phyloP scores from a whole-genome alignment of 53 echinoderm and acorn worm genomes.

The Hippasteria phrygiana region DNA sequence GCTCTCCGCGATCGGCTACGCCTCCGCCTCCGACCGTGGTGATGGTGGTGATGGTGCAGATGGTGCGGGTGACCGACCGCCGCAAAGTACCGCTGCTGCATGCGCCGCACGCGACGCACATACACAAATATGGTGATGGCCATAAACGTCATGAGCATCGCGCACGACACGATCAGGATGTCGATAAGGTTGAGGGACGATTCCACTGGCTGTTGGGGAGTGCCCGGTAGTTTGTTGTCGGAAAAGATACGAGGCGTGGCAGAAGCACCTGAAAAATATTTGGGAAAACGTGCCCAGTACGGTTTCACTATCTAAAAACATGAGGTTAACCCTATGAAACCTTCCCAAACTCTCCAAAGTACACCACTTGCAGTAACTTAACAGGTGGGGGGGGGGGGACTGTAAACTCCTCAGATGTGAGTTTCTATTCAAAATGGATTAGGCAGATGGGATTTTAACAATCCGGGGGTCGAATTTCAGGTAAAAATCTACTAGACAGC shows the following conservation, averaged over 20 bases:
- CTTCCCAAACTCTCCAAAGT: too few species aligned
- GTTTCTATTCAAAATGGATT: too few species aligned
- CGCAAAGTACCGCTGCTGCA: constrained; percentile 77
- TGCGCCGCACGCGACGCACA: constrained; percentile 74
- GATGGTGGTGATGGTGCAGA: constrained; percentile 65
- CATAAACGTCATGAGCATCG: constrained; percentile 77
- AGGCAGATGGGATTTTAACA: too few species aligned
- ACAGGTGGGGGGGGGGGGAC: too few species aligned
- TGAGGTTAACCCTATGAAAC: background rate
- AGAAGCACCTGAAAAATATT: constrained; percentile 1
- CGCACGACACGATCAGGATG: constrained; percentile 75
- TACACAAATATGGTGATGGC: constrained; percentile 80
- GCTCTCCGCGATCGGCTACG: constrained; percentile 16
- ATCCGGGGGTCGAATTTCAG: too few species aligned
- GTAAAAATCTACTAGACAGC: too few species aligned
- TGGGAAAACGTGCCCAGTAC: background rate
- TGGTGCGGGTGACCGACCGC: constrained; percentile 53
- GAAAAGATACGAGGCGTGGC: constrained; percentile 21
- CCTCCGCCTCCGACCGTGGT: constrained; percentile 14
- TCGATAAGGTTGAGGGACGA: constrained; percentile 61
- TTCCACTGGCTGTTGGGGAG: constrained; percentile 51
- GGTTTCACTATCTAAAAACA: background rate
- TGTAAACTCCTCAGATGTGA: too few species aligned
- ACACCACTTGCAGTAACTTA: too few species aligned
- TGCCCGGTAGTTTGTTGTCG: constrained; percentile 38